Conservation (phyloP, 2,797 vertebrate species). For the Apogon talboti region DNA sequence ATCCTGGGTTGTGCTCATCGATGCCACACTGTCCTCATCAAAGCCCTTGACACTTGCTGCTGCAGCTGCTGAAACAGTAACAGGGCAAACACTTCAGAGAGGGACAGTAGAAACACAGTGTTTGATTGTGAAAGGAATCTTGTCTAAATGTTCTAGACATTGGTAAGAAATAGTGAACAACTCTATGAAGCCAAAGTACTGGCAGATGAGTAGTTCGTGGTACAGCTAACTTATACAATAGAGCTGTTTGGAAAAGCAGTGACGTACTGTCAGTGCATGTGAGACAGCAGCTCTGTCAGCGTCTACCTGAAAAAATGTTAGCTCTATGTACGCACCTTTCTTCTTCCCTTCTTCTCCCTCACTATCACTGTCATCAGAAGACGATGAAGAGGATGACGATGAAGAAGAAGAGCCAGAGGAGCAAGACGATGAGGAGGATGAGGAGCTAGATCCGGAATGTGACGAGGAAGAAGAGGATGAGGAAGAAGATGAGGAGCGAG, state of each 20-base stretch:
- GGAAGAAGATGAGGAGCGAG: conserved; percentile 92
- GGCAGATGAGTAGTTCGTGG: background rate
- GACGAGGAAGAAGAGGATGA: conserved; percentile 96
- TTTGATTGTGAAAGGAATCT: too few species aligned
- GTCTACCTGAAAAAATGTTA: background rate
- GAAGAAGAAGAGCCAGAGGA: conserved; percentile 95
- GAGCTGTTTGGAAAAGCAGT: background rate
- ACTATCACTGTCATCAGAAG: conserved; percentile 94
- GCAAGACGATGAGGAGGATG: conserved; percentile 94
- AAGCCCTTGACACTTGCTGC: conserved; percentile 89
- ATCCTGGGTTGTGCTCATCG: conserved; percentile 92
- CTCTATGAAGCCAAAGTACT: background rate
- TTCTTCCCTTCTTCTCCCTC: conserved; percentile 91
- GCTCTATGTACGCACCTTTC: conserved; percentile 83
- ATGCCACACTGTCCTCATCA: conserved; percentile 97
- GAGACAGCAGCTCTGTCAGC: background rate
- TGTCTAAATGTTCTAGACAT: background rate
- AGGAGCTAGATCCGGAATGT: conserved; percentile 93
- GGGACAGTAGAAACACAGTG: background rate
- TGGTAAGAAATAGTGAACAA: background rate
- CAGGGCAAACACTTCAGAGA: conserved; percentile 15
- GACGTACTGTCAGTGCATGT: background rate
- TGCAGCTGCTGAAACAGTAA: conserved; percentile 81
- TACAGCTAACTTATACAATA: background rate
- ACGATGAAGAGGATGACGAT: conserved; percentile 89